These are phyloP conservation scores for Platichthys stellatus DNA, from an alignment of 2,113 vertebrate species.

Conservation along the genomic window DNA sequence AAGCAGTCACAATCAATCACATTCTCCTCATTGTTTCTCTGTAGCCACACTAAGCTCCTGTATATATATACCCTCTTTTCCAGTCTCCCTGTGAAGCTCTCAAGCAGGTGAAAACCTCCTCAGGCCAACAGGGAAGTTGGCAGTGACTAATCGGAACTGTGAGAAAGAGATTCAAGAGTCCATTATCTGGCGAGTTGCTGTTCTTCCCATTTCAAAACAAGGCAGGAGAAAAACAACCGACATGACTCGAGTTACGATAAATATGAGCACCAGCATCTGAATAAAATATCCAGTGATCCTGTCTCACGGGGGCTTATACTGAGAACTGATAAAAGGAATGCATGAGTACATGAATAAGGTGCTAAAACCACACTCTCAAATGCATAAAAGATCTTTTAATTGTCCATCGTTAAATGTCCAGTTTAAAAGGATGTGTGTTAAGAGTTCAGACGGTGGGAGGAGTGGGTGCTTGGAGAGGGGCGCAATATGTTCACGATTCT, in stretches of 20 bases:
- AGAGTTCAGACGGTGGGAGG: not conserved
- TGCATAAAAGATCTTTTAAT: not conserved
- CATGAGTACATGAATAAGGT: not conserved
- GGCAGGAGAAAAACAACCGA: not conserved
- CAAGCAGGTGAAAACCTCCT: constrained; percentile 3
- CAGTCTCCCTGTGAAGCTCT: not conserved
- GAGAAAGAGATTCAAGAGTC: not conserved
- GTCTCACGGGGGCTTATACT: not conserved
- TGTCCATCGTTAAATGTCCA: not conserved
- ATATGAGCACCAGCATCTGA: not conserved
- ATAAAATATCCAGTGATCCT: not conserved
- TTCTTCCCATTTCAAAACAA: not conserved
- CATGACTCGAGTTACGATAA: not conserved
- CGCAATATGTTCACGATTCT: not conserved
- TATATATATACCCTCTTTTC: not conserved
- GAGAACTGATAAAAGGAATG: not conserved
- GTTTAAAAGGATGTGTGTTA: not conserved
- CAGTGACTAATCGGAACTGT: not conserved
- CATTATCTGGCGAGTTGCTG: not conserved
- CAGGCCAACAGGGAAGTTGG: too few relatives aligned
- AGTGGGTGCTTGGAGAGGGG: not conserved
- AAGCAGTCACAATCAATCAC: not conserved
- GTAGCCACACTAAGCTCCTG: not conserved
- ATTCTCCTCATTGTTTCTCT: not conserved
- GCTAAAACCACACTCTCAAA: not conserved